A percentile compares a stretch with the other conserved stretches of the same genome.
Evolutionary conservation across 2,888 invertebrate species (phyloP).

Genomic region (Acrocyrtus sp.): DNA sequence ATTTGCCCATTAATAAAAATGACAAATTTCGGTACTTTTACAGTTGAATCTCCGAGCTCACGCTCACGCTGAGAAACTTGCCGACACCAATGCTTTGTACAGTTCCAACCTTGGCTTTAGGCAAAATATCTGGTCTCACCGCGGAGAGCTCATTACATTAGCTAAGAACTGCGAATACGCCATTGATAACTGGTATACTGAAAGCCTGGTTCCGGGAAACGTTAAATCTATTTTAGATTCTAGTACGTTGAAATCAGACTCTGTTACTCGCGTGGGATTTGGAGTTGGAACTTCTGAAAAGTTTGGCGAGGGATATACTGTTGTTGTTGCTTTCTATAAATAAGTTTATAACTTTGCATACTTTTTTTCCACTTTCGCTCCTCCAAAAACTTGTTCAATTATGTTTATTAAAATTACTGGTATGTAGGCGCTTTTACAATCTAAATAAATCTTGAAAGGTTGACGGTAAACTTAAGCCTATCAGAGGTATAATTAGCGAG

Average conservation of each 20-base stretch:
- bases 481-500: too few species aligned
- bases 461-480: too few species aligned
- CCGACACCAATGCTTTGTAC: constrained; percentile 24
- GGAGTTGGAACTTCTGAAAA: constrained; percentile 47
- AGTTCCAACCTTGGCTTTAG: constrained; percentile 37
- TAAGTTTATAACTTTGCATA: too few species aligned
- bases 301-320: constrained; percentile 39
- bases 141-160: constrained; percentile 52
- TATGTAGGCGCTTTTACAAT: too few species aligned
- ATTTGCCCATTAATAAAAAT: neutral
- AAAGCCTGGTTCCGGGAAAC: constrained; percentile 47
- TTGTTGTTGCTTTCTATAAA: constrained; percentile 51
- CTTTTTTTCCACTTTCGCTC: too few species aligned
- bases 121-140: constrained; percentile 53
- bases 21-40: constrained; percentile 3
- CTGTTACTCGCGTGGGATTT: constrained; percentile 43
- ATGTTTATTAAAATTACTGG: too few species aligned
- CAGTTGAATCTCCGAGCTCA: constrained; percentile 59
- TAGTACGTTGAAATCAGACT: constrained; percentile 19
- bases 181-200: constrained; percentile 57
- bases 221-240: constrained; percentile 38
- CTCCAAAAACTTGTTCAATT: too few species aligned
- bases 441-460: too few species aligned
- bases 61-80: constrained; percentile 54
- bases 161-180: constrained; percentile 53